These are phyloP conservation scores for Lithophane ornitopus DNA, from an alignment of 2,888 invertebrate species.

Conservation along the genomic window DNA sequence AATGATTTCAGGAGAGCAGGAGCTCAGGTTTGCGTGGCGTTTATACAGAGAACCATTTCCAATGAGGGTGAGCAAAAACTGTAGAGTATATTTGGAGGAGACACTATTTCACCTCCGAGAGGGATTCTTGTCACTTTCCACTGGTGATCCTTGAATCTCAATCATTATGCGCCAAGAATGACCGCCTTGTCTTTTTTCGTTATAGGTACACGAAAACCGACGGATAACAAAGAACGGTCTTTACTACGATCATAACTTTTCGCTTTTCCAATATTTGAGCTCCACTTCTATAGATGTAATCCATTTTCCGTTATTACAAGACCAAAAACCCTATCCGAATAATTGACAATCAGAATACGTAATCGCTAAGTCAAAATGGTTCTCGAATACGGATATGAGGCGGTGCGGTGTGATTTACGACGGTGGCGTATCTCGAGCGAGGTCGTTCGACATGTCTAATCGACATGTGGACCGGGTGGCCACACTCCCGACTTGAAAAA, in stretches of 20 bases:
- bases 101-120: no score
- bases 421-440: conserved; percentile 28
- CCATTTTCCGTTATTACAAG: conserved; percentile 33
- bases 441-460: conserved; percentile 21
- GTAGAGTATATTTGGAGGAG: no score
- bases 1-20: no score
- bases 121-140: background rate
- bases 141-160: background rate
- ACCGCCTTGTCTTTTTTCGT: background rate
- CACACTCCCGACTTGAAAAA: conserved; percentile 7
- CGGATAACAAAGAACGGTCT: background rate
- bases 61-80: no score
- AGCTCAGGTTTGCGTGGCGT: no score
- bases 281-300: conserved; percentile 9
- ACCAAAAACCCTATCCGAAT: conserved; percentile 15
- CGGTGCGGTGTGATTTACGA: conserved; percentile 58
- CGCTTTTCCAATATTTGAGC: background rate
- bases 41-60: no score
- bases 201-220: no score
- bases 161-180: background rate
- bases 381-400: conserved; percentile 47
- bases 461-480: background rate
- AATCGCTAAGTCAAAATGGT: conserved; percentile 38
- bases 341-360: conserved; percentile 46
- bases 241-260: background rate